Evolutionary conservation across 2,888 invertebrate genomes (phyloP), one percentile per base, ranked within the genome.

Genomic region (Eilema depressum): DNA sequence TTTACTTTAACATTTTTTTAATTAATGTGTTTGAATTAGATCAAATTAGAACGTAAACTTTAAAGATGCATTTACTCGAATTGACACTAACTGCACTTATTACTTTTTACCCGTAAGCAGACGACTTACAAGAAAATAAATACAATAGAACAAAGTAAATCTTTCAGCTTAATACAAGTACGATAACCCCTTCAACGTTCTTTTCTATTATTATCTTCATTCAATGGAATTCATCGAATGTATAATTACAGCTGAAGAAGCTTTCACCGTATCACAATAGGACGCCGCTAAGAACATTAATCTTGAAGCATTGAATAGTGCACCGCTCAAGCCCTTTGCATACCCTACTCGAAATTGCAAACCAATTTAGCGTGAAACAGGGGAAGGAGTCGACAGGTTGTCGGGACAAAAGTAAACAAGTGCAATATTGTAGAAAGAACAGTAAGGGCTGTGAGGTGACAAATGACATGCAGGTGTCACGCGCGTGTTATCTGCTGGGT

Each of bases 401-500:
- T 83, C 78, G 85, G 79, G 77, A 87, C 86, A 88, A 86, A 88
- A 83, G 84, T 86, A 90, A 91, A 91, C 89, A 90, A 83, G 85
- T 88, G 87, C 86, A 87, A 85, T 85, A 86, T 85, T 83, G 84
- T 79, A 75, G 81, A 88, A 88, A 87, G 88, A 90, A 90, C 88
- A 88, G 88, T 87, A 88, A 61, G 81, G 80, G 80, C 70, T 82
- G 84, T 80, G 86, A 83, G 88, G 89, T 93, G 93, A 94, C 93
- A 94, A 94, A 94, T 92, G 93, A 94, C 88, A 86, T 89, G 88
- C 93, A 93, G 92, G 93, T 93, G 92, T 91, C 92, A 90, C 88
- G 87, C 67, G 69, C 75, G 73, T 79, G 82, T 83, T 91, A 90
- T 91, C 90, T 84, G 85, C 76, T 75, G 76, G 79, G 82, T 79